A percentile compares a stretch with the other conserved stretches of the same genome.
These are phyloP conservation scores for Diachasma alloeum DNA, from an alignment of 1,140 invertebrate species.

Conservation along the genomic window DNA sequence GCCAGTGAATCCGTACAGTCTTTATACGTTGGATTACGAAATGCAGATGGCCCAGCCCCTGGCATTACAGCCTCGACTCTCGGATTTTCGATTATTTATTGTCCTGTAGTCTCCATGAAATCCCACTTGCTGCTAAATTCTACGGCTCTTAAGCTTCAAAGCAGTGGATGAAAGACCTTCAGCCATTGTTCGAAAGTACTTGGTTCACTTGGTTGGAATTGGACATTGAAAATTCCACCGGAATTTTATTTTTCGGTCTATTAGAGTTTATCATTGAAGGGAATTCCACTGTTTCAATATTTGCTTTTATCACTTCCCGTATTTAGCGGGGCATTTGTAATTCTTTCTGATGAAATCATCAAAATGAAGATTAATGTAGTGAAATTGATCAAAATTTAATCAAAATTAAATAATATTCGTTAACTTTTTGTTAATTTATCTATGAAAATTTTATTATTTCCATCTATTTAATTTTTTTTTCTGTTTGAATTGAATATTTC, in stretches of 20 bases:
- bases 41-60: constrained; percentile 1
- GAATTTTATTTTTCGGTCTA: neutral
- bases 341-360: no score
- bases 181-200: neutral
- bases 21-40: constrained; percentile 11
- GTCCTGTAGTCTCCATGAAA: neutral
- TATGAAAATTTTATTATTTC: no score
- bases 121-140: neutral
- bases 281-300: no score
- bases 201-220: neutral
- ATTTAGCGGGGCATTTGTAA: no score
- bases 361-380: no score
- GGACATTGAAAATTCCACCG: neutral
- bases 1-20: neutral
- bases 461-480: no score
- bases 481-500: no score
- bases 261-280: neutral
- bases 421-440: no score
- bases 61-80: neutral
- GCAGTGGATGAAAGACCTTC: neutral
- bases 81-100: constrained; percentile 8
- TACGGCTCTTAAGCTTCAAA: neutral
- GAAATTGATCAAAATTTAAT: no score
- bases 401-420: no score
- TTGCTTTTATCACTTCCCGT: no score